These are phyloP conservation scores for Cheilosia vulpina DNA, from an alignment of 2,888 invertebrate species.

Conservation along the genomic window DNA sequence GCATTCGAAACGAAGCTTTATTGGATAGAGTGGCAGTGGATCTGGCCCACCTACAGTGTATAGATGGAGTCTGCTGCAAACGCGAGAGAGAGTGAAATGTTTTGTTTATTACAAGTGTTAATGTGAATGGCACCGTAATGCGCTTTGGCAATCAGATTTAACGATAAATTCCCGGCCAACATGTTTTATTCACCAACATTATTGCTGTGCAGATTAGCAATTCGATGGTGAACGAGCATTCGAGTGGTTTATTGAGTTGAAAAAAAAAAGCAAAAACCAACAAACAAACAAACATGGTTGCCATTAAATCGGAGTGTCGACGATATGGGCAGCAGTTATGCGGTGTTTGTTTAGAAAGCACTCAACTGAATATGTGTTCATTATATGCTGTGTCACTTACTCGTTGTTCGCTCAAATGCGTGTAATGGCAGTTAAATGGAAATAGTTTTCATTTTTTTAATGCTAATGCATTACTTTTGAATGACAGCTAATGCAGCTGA, in stretches of 20 bases:
- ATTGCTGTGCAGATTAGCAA: constrained; percentile 31
- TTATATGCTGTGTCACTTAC: too few species aligned
- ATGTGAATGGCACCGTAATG: constrained; percentile 69
- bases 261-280: neutral
- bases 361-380: neutral
- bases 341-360: neutral
- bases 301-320: neutral
- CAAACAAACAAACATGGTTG: neutral
- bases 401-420: too few species aligned
- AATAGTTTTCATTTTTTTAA: too few species aligned
- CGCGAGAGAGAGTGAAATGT: constrained; percentile 39
- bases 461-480: too few species aligned
- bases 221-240: constrained; percentile 7
- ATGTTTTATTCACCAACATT: constrained; percentile 45
- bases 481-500: too few species aligned
- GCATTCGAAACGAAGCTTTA: constrained; percentile 71
- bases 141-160: constrained; percentile 71
- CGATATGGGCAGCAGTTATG: neutral
- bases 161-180: constrained; percentile 56
- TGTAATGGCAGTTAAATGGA: too few species aligned
- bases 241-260: neutral
- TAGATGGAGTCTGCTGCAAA: neutral
- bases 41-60: constrained; percentile 35
- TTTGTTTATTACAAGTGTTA: constrained; percentile 72
- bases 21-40: constrained; percentile 34